A percentile compares a stretch with the other conserved stretches of the same genome.
phyloP scores from a whole-genome alignment of 1,140 invertebrate genomes.

The Ptiloglossa arizonensis region DNA sequence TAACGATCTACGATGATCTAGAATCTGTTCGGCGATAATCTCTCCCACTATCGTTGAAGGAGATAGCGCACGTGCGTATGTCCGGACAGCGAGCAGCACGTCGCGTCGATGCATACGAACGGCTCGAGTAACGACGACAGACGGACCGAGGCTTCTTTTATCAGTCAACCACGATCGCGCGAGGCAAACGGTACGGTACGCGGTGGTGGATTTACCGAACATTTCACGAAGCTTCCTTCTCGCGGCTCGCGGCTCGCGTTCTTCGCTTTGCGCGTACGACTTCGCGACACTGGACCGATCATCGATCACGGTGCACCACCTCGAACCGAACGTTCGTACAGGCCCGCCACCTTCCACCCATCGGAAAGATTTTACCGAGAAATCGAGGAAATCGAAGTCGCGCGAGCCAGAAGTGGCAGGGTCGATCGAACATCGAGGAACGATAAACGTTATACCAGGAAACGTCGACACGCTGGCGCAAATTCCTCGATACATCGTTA shows the following conservation, averaged over 20 bases:
- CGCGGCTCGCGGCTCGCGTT: not conserved
- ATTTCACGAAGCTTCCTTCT: not conserved
- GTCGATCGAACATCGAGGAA: constrained; percentile 30
- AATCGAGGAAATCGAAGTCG: not conserved
- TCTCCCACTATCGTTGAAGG: constrained; percentile 44
- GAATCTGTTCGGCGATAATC: constrained; percentile 43
- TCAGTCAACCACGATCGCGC: constrained; percentile 78
- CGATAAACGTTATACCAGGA: constrained; percentile 31
- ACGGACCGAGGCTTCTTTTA: constrained; percentile 66
- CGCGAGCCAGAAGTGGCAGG: constrained; percentile 21
- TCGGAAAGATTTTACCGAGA: not conserved
- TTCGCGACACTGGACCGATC: constrained; percentile 37
- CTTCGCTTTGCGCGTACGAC: not conserved
- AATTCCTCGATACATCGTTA: constrained; percentile 72
- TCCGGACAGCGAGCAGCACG: constrained; percentile 19
- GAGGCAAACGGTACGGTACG: constrained; percentile 67
- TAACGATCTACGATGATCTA: constrained; percentile 42
- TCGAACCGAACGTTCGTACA: not conserved
- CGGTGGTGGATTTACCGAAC: not conserved
- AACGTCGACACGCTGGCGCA: constrained; percentile 79
- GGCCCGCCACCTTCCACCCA: not conserved
- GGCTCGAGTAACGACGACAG: constrained; percentile 49
- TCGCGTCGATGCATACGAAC: constrained; percentile 32
- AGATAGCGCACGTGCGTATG: constrained; percentile 59
- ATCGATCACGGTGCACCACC: not conserved